Conservation (phyloP, 2,113 vertebrate species). For the Otus sunia region DNA sequence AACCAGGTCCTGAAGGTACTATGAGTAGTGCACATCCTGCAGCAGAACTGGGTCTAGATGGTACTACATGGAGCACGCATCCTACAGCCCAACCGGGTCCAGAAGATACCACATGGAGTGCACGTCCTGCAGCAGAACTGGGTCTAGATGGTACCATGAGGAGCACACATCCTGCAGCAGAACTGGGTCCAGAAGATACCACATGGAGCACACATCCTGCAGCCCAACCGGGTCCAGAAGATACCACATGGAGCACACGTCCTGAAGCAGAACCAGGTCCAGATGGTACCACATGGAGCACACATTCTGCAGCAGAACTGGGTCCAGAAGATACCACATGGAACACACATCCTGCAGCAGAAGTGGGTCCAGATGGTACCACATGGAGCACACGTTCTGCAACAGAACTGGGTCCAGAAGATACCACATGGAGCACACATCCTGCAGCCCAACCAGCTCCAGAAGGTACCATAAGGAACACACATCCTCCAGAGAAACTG, state of each 20-base stretch:
- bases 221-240: too few species aligned
- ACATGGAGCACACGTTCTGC: fast-evolving
- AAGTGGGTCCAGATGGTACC: too few species aligned
- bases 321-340: fast-evolving
- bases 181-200: not conserved
- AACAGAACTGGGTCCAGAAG: not conserved
- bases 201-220: fast-evolving
- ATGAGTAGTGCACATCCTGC: fast-evolving
- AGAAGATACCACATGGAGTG: not conserved
- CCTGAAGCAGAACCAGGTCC: fast-evolving
- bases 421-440: not conserved
- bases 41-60: not conserved
- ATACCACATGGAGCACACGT: fast-evolving
- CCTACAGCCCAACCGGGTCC: not conserved
- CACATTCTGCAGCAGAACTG: fast-evolving
- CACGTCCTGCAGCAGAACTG: not conserved
- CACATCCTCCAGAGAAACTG: not conserved
- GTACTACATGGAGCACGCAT: too few species aligned
- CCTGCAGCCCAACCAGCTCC: not conserved
- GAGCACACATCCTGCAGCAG: fast-evolving
- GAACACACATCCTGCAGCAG: not conserved
- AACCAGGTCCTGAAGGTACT: not conserved
- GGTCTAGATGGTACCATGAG: too few species aligned
- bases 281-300: fast-evolving
- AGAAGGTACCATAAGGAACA: too few species aligned